These are phyloP conservation scores for Odocoileus virginianus DNA, from an alignment of 2,113 vertebrate genomes.

Conservation along the genomic window DNA sequence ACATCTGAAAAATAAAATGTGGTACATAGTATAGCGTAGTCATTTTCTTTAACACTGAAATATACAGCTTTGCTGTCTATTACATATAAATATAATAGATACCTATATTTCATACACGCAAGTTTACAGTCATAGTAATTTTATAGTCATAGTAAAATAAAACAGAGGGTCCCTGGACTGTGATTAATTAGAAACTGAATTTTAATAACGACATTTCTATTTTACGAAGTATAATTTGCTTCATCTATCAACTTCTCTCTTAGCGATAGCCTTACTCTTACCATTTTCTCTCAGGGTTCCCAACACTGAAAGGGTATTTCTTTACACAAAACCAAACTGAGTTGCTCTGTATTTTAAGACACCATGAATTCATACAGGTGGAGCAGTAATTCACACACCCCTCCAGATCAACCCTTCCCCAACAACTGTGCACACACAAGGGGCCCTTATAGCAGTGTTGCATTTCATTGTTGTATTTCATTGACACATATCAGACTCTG, in stretches of 20 bases:
- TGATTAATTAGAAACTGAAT: not conserved
- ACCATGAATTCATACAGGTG: not conserved
- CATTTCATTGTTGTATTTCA: conserved; percentile 3
- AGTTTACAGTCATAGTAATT: not conserved
- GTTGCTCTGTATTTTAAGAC: not conserved
- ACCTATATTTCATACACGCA: not conserved
- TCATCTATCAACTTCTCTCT: not conserved
- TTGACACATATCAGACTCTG: not conserved
- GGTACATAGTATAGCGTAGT: not conserved
- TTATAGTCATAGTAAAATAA: not conserved
- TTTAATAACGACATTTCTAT: not conserved
- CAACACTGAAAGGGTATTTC: not conserved
- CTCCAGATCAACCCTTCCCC: not conserved
- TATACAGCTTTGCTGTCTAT: not conserved
- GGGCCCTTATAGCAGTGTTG: not conserved
- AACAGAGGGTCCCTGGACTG: not conserved
- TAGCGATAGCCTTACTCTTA: not conserved
- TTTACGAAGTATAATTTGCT: not conserved
- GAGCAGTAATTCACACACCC: not conserved
- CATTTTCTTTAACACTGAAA: not conserved
- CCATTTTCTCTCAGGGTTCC: not conserved
- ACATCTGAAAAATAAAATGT: not conserved
- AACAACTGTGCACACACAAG: not conserved
- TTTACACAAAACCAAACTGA: conserved; percentile 5
- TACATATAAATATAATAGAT: not conserved